Conservation (phyloP, 2,888 invertebrate genomes). For the Hydroisotoma schaefferi region DNA sequence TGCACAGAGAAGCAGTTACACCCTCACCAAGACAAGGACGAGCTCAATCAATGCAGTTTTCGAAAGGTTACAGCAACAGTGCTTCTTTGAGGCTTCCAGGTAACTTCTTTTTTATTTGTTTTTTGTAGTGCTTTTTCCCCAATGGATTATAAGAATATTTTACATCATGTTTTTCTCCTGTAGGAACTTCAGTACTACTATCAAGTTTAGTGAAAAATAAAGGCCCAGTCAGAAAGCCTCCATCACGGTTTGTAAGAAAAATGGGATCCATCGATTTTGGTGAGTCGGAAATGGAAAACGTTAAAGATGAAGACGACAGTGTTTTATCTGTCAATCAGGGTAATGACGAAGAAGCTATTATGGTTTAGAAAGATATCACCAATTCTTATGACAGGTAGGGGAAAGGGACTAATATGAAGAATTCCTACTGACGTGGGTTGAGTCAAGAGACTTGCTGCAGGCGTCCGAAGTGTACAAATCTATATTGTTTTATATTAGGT, state of each 20-base stretch:
- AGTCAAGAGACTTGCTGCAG: too few relatives aligned
- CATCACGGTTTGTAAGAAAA: slow-evolving; percentile 46
- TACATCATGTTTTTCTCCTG: not conserved
- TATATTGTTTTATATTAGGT: too few relatives aligned
- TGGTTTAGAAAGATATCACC: too few relatives aligned
- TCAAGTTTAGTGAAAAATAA: slow-evolving; percentile 44
- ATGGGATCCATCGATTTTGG: slow-evolving; percentile 46
- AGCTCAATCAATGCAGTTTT: slow-evolving; percentile 43
- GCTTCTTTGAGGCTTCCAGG: slow-evolving; percentile 21
- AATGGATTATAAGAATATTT: not conserved
- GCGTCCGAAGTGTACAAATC: too few relatives aligned
- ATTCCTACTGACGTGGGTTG: too few relatives aligned
- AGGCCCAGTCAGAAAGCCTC: slow-evolving; percentile 46
- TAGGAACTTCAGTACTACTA: slow-evolving; percentile 14
- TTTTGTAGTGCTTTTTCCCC: not conserved
- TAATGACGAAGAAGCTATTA: slow-evolving; percentile 43
- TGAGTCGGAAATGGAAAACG: slow-evolving; percentile 35
- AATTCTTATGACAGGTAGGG: too few relatives aligned
- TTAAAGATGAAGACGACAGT: slow-evolving; percentile 38
- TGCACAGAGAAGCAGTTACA: slow-evolving; percentile 37
- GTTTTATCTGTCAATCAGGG: slow-evolving; percentile 43
- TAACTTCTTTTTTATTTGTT: slow-evolving; percentile 10
- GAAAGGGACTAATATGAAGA: too few relatives aligned
- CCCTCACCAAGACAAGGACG: slow-evolving; percentile 37
- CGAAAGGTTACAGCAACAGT: slow-evolving; percentile 37